phyloP scores from a whole-genome alignment of 2,888 invertebrate genomes.

The Erynnis tages region DNA sequence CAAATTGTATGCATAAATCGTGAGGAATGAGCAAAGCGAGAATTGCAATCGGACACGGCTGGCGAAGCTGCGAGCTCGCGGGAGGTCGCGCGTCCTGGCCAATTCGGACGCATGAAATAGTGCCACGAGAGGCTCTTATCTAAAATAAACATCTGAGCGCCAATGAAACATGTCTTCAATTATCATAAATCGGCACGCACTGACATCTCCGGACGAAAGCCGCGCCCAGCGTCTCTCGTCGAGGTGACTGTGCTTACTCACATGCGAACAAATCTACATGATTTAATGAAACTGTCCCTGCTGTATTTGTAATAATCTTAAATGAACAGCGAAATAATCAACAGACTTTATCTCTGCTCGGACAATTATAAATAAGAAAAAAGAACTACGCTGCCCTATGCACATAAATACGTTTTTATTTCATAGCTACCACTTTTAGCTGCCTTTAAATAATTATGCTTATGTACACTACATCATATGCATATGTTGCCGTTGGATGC shows the following conservation, averaged over 20 bases:
- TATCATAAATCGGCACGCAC: constrained; percentile 78
- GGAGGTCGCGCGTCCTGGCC: constrained; percentile 72
- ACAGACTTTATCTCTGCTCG: constrained; percentile 24
- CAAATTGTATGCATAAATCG: constrained; percentile 67
- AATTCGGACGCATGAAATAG: constrained; percentile 78
- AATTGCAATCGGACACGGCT: constrained; percentile 64
- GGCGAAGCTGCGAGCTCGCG: constrained; percentile 51
- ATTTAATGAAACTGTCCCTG: constrained; percentile 42
- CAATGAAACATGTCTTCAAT: constrained; percentile 81
- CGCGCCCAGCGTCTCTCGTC: constrained; percentile 58
- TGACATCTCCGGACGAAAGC: constrained; percentile 69
- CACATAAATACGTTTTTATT: constrained; percentile 6
- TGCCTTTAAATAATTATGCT: background rate
- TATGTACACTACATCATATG: background rate
- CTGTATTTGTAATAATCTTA: constrained; percentile 40
- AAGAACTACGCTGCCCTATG: constrained; percentile 14
- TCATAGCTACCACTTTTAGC: background rate
- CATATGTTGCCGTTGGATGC: background rate
- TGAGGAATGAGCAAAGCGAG: constrained; percentile 59
- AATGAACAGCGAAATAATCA: constrained; percentile 28
- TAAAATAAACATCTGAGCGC: constrained; percentile 80
- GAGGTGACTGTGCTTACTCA: constrained; percentile 47
- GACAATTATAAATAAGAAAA: constrained; percentile 28
- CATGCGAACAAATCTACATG: constrained; percentile 55
- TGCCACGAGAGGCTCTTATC: constrained; percentile 72